Conservation (phyloP, 2,888 invertebrate genomes). For the Cheilosia pagana region DNA sequence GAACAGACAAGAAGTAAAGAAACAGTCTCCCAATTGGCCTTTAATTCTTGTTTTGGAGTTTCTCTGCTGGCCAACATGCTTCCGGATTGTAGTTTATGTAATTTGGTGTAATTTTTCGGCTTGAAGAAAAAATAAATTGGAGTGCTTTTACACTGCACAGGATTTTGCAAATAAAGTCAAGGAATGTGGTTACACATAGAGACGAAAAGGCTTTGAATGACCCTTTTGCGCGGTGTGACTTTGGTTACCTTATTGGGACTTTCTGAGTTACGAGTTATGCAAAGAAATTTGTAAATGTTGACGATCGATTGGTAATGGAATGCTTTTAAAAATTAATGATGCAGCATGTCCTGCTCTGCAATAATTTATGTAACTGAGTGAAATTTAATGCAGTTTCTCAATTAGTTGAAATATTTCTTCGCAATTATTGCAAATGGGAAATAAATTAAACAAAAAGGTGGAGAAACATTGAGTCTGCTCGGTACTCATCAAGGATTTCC, state of each 20-base stretch:
- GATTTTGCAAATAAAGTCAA: conserved; percentile 10
- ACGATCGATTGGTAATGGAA: not conserved
- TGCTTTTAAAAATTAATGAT: conserved; percentile 24
- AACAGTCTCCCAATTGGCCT: conserved; percentile 28
- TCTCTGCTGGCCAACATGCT: conserved; percentile 47
- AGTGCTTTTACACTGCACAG: not conserved
- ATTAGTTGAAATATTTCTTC: not conserved
- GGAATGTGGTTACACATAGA: conserved; percentile 43
- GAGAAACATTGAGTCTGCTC: no score
- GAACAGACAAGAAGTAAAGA: conserved; percentile 1
- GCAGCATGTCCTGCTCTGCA: not conserved
- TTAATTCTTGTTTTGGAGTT: conserved; percentile 33
- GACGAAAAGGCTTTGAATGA: no score
- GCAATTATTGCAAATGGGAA: no score
- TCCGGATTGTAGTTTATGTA: conserved; percentile 71
- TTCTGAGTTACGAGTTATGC: not conserved
- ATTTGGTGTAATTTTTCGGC: conserved; percentile 63
- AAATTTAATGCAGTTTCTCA: not conserved
- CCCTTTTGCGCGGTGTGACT: conserved; percentile 44
- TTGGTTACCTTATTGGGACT: conserved; percentile 32
- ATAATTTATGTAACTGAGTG: conserved; percentile 18
- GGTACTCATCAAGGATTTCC: no score
- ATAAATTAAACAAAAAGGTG: no score
- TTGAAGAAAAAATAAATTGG: not conserved
- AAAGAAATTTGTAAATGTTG: conserved; percentile 12